A percentile compares a stretch with the other conserved stretches of the same genome.
phyloP scores from a whole-genome alignment of 2,888 invertebrate species.

The Eupithecia centaureata region DNA sequence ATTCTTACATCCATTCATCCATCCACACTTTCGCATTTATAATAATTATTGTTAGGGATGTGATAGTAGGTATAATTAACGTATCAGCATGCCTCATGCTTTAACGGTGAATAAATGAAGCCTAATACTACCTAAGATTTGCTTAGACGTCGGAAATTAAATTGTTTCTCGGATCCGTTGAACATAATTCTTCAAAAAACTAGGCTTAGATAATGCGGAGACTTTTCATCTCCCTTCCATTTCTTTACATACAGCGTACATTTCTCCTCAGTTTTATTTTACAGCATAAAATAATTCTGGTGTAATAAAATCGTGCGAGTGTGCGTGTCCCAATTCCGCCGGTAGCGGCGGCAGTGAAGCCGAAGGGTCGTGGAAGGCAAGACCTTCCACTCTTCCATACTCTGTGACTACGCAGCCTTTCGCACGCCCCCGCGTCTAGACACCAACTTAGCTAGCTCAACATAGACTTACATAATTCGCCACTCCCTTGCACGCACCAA shows the following conservation, averaged over 20 bases:
- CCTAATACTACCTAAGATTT: too few relatives aligned
- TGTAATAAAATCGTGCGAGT: slow-evolving; percentile 32
- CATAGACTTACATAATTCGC: slow-evolving; percentile 47
- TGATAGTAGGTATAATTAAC: too few relatives aligned
- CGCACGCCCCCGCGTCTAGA: slow-evolving; percentile 71
- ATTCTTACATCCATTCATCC: too few relatives aligned
- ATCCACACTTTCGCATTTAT: too few relatives aligned
- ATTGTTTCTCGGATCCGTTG: neutral
- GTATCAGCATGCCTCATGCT: too few relatives aligned
- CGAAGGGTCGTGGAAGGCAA: slow-evolving; percentile 53
- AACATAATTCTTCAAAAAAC: neutral
- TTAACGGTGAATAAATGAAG: too few relatives aligned
- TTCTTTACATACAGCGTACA: too few relatives aligned
- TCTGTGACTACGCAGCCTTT: slow-evolving; percentile 52
- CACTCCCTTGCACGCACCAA: slow-evolving; percentile 45
- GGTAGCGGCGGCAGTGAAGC: slow-evolving; percentile 41
- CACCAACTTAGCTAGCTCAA: slow-evolving; percentile 42
- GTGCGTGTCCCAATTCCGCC: slow-evolving; percentile 54
- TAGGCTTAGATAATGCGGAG: slow-evolving; percentile 13
- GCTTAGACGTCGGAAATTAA: too few relatives aligned
- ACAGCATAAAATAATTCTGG: slow-evolving; percentile 29
- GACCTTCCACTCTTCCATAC: slow-evolving; percentile 35
- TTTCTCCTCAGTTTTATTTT: slow-evolving; percentile 27
- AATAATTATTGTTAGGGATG: too few relatives aligned
- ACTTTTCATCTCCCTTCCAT: slow-evolving; percentile 7